Evolutionary conservation across 2,797 vertebrate species (phyloP).

Genomic region (Micropoecilia bifurca): DNA sequence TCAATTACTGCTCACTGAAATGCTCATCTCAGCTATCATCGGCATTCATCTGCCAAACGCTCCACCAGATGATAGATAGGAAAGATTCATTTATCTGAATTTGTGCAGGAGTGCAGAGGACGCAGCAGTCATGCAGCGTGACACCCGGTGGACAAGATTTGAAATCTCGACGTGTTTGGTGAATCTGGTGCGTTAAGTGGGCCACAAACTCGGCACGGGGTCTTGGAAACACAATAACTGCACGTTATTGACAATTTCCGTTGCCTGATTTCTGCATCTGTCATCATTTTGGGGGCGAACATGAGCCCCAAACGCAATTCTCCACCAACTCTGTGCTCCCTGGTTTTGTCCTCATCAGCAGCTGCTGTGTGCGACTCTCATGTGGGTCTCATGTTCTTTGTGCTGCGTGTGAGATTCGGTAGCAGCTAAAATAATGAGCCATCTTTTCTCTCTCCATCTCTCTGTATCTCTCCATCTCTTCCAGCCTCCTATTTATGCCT

Average conservation of each 20-base stretch:
- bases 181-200: not conserved
- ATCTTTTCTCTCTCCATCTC: not conserved
- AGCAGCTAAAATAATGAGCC: slow-evolving; percentile 1
- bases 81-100: slow-evolving; percentile 42
- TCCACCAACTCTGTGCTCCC: not conserved
- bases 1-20: slow-evolving; percentile 1
- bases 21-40: slow-evolving; percentile 39
- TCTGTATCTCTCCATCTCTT: not conserved
- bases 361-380: not conserved
- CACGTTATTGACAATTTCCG: not conserved
- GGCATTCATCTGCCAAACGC: slow-evolving; percentile 10
- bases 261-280: not conserved
- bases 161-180: slow-evolving; percentile 16
- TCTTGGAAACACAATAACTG: not conserved
- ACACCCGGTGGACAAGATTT: slow-evolving; percentile 4
- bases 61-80: slow-evolving; percentile 28
- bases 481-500: slow-evolving; percentile 22
- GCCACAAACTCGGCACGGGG: not conserved
- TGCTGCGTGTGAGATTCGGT: not conserved
- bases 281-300: not conserved
- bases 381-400: not conserved
- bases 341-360: not conserved
- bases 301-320: not conserved
- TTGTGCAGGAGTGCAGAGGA: slow-evolving; percentile 7
- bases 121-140: slow-evolving; percentile 17